These are phyloP conservation scores for Mus pahari DNA, from an alignment of 2,113 vertebrate species.

Conservation along the genomic window DNA sequence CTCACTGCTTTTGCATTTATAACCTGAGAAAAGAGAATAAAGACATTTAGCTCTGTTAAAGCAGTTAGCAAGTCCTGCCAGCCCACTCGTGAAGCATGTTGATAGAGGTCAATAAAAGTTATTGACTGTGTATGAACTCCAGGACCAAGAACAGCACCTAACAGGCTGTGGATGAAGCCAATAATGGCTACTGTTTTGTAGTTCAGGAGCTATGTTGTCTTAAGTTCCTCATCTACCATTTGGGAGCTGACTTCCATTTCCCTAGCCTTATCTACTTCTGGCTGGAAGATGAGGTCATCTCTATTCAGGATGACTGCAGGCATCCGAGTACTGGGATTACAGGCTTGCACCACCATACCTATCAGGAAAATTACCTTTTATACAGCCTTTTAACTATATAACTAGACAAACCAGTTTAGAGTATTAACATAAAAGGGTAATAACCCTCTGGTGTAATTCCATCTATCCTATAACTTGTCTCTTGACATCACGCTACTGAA, in stretches of 20 bases:
- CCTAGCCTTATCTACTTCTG: not conserved
- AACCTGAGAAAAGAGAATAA: not conserved
- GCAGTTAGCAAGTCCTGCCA: not conserved
- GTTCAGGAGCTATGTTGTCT: not conserved
- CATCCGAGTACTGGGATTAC: not conserved
- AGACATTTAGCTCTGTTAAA: not conserved
- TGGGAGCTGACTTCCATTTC: not conserved
- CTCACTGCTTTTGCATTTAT: slow-evolving; percentile 56
- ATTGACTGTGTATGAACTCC: not conserved
- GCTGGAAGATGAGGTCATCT: not conserved
- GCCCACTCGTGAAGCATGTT: not conserved
- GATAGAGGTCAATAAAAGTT: not conserved
- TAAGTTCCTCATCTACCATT: no score
- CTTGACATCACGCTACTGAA: not conserved
- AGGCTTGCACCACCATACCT: not conserved
- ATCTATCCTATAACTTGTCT: not conserved
- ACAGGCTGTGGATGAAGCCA: not conserved
- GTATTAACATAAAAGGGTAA: not conserved
- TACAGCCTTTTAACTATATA: slow-evolving; percentile 27
- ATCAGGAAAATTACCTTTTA: not conserved
- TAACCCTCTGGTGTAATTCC: not conserved
- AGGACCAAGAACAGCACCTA: not conserved
- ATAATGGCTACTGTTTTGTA: not conserved
- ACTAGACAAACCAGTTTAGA: slow-evolving; percentile 5
- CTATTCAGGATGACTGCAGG: not conserved